phyloP scores from a whole-genome alignment of 2,113 vertebrate species.

The Hystrix cristata region DNA sequence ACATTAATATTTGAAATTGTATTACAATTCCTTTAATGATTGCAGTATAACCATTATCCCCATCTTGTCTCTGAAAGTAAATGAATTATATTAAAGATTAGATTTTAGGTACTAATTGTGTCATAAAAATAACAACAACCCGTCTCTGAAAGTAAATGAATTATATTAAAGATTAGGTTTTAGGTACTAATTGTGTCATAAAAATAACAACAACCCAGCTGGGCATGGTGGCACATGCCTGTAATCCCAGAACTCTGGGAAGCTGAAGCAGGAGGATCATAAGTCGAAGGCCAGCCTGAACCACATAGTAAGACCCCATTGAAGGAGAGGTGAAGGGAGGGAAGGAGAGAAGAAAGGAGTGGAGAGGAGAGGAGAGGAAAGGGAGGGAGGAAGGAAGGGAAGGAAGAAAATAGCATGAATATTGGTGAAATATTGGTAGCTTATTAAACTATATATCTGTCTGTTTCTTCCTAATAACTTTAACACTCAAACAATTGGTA shows the following conservation, averaged over 20 bases:
- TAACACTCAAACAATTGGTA: background rate
- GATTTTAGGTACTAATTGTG: constrained; percentile 25
- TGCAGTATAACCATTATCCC: constrained; percentile 30
- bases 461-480: constrained; percentile 32
- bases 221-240: background rate
- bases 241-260: background rate
- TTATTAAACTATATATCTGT: constrained; percentile 14
- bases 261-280: background rate
- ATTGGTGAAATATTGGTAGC: background rate
- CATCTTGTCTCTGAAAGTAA: constrained; percentile 14
- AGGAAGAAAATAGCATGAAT: background rate
- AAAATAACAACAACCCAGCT: constrained; percentile 32
- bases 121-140: constrained; percentile 53
- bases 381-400: no score
- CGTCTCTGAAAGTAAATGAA: constrained; percentile 17
- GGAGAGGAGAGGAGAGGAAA: background rate
- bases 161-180: constrained; percentile 26
- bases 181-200: constrained; percentile 30
- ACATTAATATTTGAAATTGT: constrained; percentile 48
- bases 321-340: background rate
- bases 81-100: constrained; percentile 14
- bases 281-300: background rate
- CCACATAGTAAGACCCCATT: background rate
- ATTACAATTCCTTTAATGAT: background rate
- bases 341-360: background rate